Conservation (phyloP, 1,140 invertebrate species). For the Drosophila ambigua region DNA sequence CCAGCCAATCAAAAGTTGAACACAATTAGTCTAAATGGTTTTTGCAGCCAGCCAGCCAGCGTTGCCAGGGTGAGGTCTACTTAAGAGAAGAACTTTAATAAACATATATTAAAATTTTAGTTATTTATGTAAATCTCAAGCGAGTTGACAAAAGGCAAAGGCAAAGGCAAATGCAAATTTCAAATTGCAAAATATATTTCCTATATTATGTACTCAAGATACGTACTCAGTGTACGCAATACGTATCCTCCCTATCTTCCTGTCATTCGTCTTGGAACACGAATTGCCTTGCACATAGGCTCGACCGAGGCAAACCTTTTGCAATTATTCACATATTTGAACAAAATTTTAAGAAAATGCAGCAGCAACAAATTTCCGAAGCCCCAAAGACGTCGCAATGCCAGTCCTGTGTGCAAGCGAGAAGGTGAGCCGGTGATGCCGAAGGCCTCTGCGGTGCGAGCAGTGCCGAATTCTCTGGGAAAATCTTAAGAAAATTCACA, state of each 20-base stretch:
- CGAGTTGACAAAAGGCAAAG: constrained; percentile 56
- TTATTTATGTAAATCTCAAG: constrained; percentile 78
- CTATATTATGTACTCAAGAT: constrained; percentile 45
- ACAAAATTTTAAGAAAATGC: constrained; percentile 81
- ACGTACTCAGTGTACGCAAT: constrained; percentile 29
- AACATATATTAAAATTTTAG: constrained; percentile 83
- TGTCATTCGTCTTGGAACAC: constrained; percentile 26
- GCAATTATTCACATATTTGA: constrained; percentile 78
- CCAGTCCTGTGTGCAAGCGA: constrained; percentile 48
- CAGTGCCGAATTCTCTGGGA: constrained; percentile 42
- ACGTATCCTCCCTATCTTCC: neutral
- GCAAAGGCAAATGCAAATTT: constrained; percentile 20
- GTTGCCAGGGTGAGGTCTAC: constrained; percentile 41
- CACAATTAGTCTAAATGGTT: constrained; percentile 65
- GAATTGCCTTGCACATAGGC: constrained; percentile 60
- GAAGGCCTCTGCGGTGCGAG: constrained; percentile 9
- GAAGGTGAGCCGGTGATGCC: constrained; percentile 19
- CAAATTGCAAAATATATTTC: constrained; percentile 63
- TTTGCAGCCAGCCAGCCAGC: constrained; percentile 2
- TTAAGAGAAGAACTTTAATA: constrained; percentile 72
- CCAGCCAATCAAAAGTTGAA: constrained; percentile 76
- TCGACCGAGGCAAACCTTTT: constrained; percentile 41
- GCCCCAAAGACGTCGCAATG: constrained; percentile 59
- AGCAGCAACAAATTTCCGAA: constrained; percentile 72
- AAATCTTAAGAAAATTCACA: constrained; percentile 78